Base-by-base conservation (phyloP, 2,888 invertebrate genomes). In the Monopis laevigella region DNA sequence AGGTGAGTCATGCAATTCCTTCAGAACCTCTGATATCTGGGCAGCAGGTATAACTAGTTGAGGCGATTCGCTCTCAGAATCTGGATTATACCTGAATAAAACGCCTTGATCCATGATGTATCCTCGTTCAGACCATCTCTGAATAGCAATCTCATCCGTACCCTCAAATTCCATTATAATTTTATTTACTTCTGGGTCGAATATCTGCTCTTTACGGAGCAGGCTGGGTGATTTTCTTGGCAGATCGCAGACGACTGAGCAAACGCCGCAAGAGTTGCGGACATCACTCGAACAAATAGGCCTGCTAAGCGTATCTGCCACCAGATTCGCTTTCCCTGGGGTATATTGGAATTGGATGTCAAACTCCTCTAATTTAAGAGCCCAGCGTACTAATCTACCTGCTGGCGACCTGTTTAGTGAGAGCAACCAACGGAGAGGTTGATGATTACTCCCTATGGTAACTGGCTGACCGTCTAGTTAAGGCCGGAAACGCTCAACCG, bases 311-410 rank as follows among this genome's bases (percentile, higher is more conserved):
- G 56, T 51, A 43, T 77, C 72, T 0, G 69, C 72, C 0, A 66
- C 46, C 2, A 55, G 52, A 46, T 72, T 65, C 1, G 45, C 45
- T 19, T 50, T 57, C 1, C 73, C 72, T 1, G 61, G 63, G 2
- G 57, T 52, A 42, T 75, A 69, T 6, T 53, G 46, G 3, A 72
- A 54, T 0, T 53, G 47, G 3, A 72, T 44, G 21, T 69, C 54
- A 44, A 55, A 72, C 2, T 52, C 45, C 46, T 70, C 64, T 1
- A 81, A 43, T 8, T 50, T 44, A 6, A 78, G 32, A 1, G 65
- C 62, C 80, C 75, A 82, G 27, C 75, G 46, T 0, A 62, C 63
- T 0, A 82, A 45, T 21, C 74, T 44, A 8, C 69, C 68, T n/a
- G 56, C 53, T 0, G 64, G 62, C 5, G 68, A 54, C 44, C 69